Evolutionary conservation across 1,140 invertebrate genomes (phyloP).

Genomic region (Megalonaias nervosa): DNA sequence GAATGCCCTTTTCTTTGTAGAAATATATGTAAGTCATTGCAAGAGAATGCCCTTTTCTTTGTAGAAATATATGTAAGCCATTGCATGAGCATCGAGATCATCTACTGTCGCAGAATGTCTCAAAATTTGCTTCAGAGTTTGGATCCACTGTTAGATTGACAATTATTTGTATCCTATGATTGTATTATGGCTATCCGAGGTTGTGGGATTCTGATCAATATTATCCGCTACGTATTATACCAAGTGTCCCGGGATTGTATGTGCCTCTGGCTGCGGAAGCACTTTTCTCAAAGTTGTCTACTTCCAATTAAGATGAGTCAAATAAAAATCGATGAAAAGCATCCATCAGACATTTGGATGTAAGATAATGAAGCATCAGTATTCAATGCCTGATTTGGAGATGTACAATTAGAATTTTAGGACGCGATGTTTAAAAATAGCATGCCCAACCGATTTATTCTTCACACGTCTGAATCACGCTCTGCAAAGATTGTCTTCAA

Average conservation of each 20-base stretch:
- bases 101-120: slow-evolving; percentile 15
- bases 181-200: slow-evolving; percentile 34
- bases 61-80: too few relatives aligned
- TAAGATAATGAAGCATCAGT: slow-evolving; percentile 45
- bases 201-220: slow-evolving; percentile 43
- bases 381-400: slow-evolving; percentile 47
- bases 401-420: slow-evolving; percentile 38
- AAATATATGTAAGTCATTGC: slow-evolving; percentile 33
- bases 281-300: slow-evolving; percentile 33
- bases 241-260: neutral
- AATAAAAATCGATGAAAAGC: slow-evolving; percentile 38
- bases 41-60: too few relatives aligned
- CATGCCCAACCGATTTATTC: slow-evolving; percentile 40
- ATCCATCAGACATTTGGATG: slow-evolving; percentile 42
- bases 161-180: slow-evolving; percentile 45
- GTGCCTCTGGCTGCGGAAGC: slow-evolving; percentile 23
- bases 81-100: slow-evolving; percentile 5
- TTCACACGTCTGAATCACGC: slow-evolving; percentile 16
- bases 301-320: slow-evolving; percentile 44
- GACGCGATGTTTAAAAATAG: slow-evolving; percentile 43
- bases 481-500: slow-evolving; percentile 24
- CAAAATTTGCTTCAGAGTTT: slow-evolving; percentile 16
- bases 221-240: slow-evolving; percentile 41
- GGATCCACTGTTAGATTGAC: slow-evolving; percentile 37
- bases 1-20: slow-evolving; percentile 20